phyloP scores from a whole-genome alignment of 2,888 invertebrate species.

The Limnephilus lunatus region DNA sequence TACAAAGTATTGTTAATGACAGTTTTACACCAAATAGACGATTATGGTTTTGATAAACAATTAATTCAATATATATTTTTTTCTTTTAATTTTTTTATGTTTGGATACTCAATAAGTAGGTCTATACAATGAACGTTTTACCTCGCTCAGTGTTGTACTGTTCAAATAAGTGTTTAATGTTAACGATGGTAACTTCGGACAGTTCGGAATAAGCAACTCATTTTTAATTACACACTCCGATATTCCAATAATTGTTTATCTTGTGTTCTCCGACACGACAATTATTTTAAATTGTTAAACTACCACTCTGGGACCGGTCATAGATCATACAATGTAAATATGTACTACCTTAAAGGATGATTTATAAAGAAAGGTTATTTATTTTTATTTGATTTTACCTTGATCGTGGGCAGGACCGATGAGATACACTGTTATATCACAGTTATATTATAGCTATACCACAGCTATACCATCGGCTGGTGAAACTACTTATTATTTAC shows the following conservation, averaged over 20 bases:
- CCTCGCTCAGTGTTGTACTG: neutral
- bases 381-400: conserved; percentile 14
- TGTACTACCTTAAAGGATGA: conserved; percentile 4
- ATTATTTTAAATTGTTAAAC: conserved; percentile 36
- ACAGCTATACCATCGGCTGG: neutral
- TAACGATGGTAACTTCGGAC: neutral
- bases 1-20: too few species aligned
- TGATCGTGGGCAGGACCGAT: neutral
- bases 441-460: neutral
- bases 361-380: neutral
- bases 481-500: neutral
- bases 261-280: neutral
- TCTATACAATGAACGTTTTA: neutral
- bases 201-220: neutral
- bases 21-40: too few species aligned
- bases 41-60: too few species aligned
- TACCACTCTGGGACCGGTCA: conserved; percentile 12
- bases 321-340: conserved; percentile 43
- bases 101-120: neutral
- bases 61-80: neutral
- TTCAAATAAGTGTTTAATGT: neutral
- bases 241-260: conserved; percentile 4
- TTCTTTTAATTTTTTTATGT: neutral
- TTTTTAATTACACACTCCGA: conserved; percentile 32
- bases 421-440: neutral